Percentiles rank a stretch among this genome's conserved stretches.
Conservation (phyloP, 2,113 vertebrate genomes). For the Struthidea cinerea region DNA sequence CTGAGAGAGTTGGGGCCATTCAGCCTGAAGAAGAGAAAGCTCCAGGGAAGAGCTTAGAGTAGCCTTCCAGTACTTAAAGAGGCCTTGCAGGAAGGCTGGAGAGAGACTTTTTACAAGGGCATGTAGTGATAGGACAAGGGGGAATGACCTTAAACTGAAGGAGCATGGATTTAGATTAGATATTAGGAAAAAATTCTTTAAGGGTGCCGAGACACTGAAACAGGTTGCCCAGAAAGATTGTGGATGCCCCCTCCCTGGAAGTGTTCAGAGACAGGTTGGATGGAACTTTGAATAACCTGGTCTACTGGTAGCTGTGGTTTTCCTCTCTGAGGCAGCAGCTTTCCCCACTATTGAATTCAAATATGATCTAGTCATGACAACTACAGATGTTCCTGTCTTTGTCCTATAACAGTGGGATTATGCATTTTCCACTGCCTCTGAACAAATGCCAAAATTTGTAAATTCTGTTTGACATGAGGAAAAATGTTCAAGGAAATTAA, state of each 20-base stretch:
- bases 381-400: slow-evolving; percentile 1
- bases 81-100: background rate
- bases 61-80: background rate
- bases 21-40: background rate
- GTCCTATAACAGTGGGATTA: background rate
- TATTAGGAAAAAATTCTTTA: background rate
- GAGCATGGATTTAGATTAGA: background rate
- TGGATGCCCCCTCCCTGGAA: background rate
- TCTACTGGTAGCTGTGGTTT: background rate
- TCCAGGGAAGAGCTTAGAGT: background rate
- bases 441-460: background rate
- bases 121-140: background rate
- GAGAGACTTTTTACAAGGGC: background rate
- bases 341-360: background rate
- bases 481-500: background rate
- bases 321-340: background rate
- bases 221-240: background rate
- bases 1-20: background rate
- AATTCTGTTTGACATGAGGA: background rate
- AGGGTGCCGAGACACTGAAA: background rate
- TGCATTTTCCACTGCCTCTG: background rate
- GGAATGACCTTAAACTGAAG: background rate
- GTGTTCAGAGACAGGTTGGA: background rate
- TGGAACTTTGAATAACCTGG: background rate
- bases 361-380: background rate